Evolutionary conservation across 2,113 vertebrate species (phyloP).

Genomic region (Heterocephalus glaber): DNA sequence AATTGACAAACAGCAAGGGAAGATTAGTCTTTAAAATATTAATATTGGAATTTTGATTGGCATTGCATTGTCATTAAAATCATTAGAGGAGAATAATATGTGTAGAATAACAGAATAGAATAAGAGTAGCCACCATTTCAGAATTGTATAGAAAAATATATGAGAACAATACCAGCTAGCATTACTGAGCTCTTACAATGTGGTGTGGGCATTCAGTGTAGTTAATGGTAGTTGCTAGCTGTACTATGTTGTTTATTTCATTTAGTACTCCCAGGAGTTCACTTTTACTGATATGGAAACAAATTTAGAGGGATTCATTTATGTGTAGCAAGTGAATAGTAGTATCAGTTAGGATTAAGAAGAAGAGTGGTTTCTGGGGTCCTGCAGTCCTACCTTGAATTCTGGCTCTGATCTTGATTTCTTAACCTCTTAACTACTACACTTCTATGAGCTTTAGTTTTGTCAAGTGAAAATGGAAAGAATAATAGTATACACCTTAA

Average conservation of each 20-base stretch:
- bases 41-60: slow-evolving; percentile 8
- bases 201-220: not conserved
- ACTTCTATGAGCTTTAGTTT: slow-evolving; percentile 5
- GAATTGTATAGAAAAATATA: not conserved
- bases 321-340: not conserved
- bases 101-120: not conserved
- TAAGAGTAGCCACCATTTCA: not conserved
- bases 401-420: not conserved
- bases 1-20: not conserved
- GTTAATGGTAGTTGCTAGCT: not conserved
- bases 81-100: not conserved
- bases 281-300: not conserved
- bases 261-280: not conserved
- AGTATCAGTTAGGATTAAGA: not conserved
- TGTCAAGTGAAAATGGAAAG: slow-evolving; percentile 13
- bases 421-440: not conserved
- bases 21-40: not conserved
- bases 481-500: not conserved
- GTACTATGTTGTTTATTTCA: not conserved
- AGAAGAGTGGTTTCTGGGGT: not conserved
- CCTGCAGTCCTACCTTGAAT: not conserved
- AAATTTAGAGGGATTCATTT: not conserved
- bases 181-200: not conserved
- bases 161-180: not conserved
- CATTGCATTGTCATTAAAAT: not conserved